phyloP scores from a whole-genome alignment of 2,888 invertebrate genomes.

The Agrenia bidenticulata region DNA sequence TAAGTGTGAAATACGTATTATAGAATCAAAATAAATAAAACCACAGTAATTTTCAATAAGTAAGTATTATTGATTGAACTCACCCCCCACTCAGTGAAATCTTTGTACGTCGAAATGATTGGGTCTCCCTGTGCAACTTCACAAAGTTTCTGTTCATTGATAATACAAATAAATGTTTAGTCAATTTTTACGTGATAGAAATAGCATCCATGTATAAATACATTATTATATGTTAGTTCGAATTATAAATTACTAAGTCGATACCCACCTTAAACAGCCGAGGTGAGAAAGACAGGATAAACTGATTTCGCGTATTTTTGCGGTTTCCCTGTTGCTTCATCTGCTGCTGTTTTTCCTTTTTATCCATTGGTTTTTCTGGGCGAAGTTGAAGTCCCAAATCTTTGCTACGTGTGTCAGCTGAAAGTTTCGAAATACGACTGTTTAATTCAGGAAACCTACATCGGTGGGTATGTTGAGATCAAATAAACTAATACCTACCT shows the following conservation, averaged over 20 bases:
- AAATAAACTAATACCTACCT: no score
- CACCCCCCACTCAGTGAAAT: not conserved
- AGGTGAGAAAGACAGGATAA: constrained; percentile 32
- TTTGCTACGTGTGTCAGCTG: not conserved
- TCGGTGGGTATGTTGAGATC: no score
- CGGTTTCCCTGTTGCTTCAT: not conserved
- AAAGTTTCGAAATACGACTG: not conserved
- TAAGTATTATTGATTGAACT: no score
- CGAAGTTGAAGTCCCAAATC: constrained; percentile 22
- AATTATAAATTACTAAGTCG: not conserved
- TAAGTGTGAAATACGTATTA: no score
- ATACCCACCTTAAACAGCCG: constrained; percentile 18
- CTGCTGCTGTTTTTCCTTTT: constrained; percentile 4
- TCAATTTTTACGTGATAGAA: no score
- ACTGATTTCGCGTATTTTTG: constrained; percentile 24
- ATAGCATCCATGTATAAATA: not conserved
- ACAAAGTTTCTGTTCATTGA: constrained; percentile 10
- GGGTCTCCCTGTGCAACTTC: constrained; percentile 2
- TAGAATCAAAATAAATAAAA: no score
- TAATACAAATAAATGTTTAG: not conserved
- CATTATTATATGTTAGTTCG: not conserved
- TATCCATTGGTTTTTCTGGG: constrained; percentile 28
- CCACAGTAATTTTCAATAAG: no score
- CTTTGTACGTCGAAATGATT: not conserved
- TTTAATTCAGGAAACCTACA: not conserved